Conservation (phyloP, 2,888 invertebrate species). For the Ommatoiulus sabulosus region DNA sequence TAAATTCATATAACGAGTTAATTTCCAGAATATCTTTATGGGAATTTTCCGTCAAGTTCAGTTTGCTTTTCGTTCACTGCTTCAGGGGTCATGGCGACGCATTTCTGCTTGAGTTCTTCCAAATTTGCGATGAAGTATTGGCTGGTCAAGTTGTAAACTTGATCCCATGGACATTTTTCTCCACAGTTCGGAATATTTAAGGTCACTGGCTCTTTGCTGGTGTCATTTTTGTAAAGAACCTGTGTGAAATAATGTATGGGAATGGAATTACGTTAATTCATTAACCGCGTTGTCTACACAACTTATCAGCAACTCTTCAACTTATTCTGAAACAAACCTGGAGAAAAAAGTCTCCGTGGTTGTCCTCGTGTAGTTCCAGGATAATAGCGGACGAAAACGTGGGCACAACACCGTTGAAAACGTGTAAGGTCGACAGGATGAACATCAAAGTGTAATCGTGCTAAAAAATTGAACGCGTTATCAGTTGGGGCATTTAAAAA, state of each 20-base stretch:
- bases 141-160: constrained; percentile 25
- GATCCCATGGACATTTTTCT: constrained; percentile 48
- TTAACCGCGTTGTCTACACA: too few species aligned
- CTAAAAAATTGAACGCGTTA: constrained; percentile 5
- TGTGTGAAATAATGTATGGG: too few species aligned
- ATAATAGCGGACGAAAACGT: constrained; percentile 81
- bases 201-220: background rate
- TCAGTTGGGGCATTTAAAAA: background rate
- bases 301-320: too few species aligned
- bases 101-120: background rate
- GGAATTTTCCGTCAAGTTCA: constrained; percentile 3
- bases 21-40: too few species aligned
- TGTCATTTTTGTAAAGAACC: constrained; percentile 46
- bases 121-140: constrained; percentile 16
- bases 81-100: background rate
- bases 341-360: background rate
- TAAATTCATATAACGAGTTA: too few species aligned
- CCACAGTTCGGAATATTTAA: constrained; percentile 1
- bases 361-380: constrained; percentile 76
- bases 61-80: background rate
- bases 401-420: constrained; percentile 79
- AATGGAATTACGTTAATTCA: too few species aligned
- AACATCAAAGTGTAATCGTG: constrained; percentile 86
- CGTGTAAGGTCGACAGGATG: constrained; percentile 77
- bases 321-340: background rate